Conservation (phyloP, 2,888 invertebrate genomes). For the Diarsia rubi region DNA sequence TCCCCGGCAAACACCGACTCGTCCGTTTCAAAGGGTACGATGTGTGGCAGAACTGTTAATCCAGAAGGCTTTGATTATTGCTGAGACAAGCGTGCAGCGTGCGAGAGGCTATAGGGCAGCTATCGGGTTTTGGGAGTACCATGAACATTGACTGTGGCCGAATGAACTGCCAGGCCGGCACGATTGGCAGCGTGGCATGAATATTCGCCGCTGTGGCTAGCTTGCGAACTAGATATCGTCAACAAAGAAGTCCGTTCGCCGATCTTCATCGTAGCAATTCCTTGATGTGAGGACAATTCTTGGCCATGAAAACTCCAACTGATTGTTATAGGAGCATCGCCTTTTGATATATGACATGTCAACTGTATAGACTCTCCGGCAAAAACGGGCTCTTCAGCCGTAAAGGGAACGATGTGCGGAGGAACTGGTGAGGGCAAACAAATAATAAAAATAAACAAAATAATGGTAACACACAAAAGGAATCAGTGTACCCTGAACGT, state of each 20-base stretch:
- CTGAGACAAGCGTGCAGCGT: conserved; percentile 89
- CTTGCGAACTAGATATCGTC: conserved; percentile 92
- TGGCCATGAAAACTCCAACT: conserved; percentile 94
- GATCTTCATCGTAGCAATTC: conserved; percentile 91
- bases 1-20: conserved; percentile 93
- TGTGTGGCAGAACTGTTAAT: conserved; percentile 92
- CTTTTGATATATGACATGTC: conserved; percentile 92
- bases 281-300: conserved; percentile 89
- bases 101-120: conserved; percentile 80
- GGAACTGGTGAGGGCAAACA: conserved; percentile 86
- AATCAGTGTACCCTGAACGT: conserved; percentile 92
- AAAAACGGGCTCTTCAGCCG: conserved; percentile 91
- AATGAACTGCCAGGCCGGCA: conserved; percentile 92
- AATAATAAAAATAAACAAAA: conserved; percentile 72
- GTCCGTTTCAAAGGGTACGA: conserved; percentile 92
- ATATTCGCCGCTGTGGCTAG: conserved; percentile 93
- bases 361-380: conserved; percentile 92
- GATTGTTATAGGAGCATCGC: conserved; percentile 93
- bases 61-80: conserved; percentile 86
- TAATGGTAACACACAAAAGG: conserved; percentile 72
- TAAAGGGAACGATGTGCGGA: conserved; percentile 92
- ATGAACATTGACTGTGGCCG: conserved; percentile 92
- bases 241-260: conserved; percentile 92
- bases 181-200: conserved; percentile 93
- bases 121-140: conserved; percentile 87